Evolutionary conservation across 2,797 vertebrate genomes (phyloP).

Genomic region (Lates japonicus): DNA sequence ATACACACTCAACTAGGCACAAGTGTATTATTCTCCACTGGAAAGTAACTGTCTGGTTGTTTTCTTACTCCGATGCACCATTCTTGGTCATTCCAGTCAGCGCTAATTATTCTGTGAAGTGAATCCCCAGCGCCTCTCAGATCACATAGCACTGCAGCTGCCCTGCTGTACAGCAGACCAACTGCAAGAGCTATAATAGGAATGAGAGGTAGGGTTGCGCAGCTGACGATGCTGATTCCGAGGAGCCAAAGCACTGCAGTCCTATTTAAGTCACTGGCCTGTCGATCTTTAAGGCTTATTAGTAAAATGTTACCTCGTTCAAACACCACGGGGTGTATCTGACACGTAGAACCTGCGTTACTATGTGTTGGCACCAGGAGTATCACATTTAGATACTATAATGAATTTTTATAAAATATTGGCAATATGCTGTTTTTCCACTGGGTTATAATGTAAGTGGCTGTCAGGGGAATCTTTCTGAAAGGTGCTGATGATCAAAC

Average conservation of each 20-base stretch:
- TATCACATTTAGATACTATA: background rate
- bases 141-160: conserved; percentile 87
- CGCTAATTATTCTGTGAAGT: conserved; percentile 72
- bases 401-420: background rate
- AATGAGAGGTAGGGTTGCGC: conserved; percentile 85
- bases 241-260: conserved; percentile 75
- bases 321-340: conserved; percentile 21
- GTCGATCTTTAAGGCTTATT: conserved; percentile 55
- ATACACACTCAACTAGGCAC: background rate
- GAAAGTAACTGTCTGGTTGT: conserved; percentile 19
- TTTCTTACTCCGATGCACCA: conserved; percentile 61
- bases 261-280: conserved; percentile 81
- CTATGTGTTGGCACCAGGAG: background rate
- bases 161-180: conserved; percentile 71
- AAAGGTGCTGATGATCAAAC: background rate
- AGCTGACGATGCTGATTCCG: conserved; percentile 89
- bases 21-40: conserved; percentile 4
- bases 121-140: conserved; percentile 68
- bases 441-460: background rate
- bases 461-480: background rate
- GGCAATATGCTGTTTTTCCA: background rate
- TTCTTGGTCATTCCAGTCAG: conserved; percentile 73
- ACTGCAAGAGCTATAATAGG: conserved; percentile 91
- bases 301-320: conserved; percentile 54
- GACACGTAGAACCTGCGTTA: conserved; percentile 9